Evolutionary conservation across 2,113 vertebrate species (phyloP).

Genomic region (Sus scrofa): T2T-Sscrofa CM000814.6:64004001-64004500

Average conservation of each 20-base stretch:
- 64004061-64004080: neutral
- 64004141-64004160: too few species aligned
- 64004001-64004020: neutral
- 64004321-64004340: neutral
- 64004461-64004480: neutral
- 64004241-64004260: neutral
- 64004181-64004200: rapidly evolving
- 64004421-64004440: neutral
- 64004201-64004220: neutral
- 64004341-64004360: neutral
- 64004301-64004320: neutral
- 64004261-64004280: neutral
- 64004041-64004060: neutral
- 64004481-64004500: neutral
- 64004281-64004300: neutral
- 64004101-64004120: too few species aligned
- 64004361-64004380: neutral
- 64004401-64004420: neutral
- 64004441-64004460: neutral
- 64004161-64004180: neutral
- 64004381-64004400: neutral
- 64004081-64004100: neutral
- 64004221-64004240: neutral
- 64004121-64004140: neutral
- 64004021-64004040: neutral